Base-by-base conservation (phyloP, 2,888 invertebrate species). In the Pteria penguin region DNA sequence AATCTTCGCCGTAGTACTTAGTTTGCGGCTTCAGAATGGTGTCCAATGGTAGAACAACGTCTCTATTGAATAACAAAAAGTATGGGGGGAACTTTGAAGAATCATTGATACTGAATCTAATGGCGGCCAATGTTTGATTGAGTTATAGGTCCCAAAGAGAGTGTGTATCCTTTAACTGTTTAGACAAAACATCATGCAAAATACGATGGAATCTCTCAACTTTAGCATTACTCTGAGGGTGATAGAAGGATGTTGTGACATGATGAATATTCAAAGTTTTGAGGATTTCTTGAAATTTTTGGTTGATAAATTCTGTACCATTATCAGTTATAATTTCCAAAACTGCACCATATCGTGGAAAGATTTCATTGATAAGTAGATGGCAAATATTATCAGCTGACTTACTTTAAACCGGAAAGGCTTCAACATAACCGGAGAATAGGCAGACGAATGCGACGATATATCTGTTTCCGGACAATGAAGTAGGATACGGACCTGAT, bases 71-170 rank as follows among this genome's bases (percentile, higher is more conserved):
- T 1, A 81, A 22, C 3, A 76, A 29, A 26, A 55, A 75, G 55
- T 72, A 79, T 14, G 80, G 76, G 0, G 74, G 29, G 29, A 54
- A 72, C 58, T 75, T 68, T 4, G 80, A 11, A 4, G 72, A 58
- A 1, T 71, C 68, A 67, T 61, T 72, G 2, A 72, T 60, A 58
- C 67, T 71, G 29, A 76, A 76, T 11, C 78, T 27, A 32, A 82
- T 76, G 3, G 71, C 78, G 0, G 76, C 78, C n/a, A 82, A 63
- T n/a, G 70, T 62, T 71, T 80, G 75, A 72, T 78, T 78, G 3
- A 78, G 52, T 58, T 67, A 58, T 26, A 76, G 26, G 66, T 80
- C 80, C 76, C 75, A 82, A n/a, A 58, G 72, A 66, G 69, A 52
- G 54, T 61, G 27, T 36, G 65, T 66, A 55, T 58, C 29, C 27